phyloP scores from a whole-genome alignment of 2,888 invertebrate species.

The Cyclophora albipunctata region DNA sequence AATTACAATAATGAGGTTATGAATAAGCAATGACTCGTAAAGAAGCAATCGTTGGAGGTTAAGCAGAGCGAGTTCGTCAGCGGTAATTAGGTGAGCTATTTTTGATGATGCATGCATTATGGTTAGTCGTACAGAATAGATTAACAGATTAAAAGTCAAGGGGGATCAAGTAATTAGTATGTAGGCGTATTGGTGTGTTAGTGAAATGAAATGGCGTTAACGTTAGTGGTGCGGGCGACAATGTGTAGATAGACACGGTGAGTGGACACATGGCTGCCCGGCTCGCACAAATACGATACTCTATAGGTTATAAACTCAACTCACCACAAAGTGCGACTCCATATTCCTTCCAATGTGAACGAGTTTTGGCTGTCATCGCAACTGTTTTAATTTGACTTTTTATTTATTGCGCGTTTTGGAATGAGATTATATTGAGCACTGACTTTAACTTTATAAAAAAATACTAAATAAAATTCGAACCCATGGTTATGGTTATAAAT shows the following conservation, averaged over 20 bases:
- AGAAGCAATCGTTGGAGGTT: neutral
- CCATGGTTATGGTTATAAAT: constrained; percentile 65
- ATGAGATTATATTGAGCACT: constrained; percentile 75
- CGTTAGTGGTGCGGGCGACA: neutral
- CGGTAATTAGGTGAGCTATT: constrained; percentile 9
- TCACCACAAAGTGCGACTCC: constrained; percentile 73
- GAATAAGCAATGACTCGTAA: neutral
- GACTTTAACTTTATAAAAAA: constrained; percentile 52
- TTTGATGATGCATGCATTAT: constrained; percentile 7
- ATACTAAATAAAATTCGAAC: constrained; percentile 62
- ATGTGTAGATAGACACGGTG: constrained; percentile 4
- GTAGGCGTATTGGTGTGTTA: constrained; percentile 3
- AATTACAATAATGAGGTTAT: neutral
- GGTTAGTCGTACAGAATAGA: constrained; percentile 1
- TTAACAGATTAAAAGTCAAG: constrained; percentile 15
- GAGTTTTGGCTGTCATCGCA: constrained; percentile 71
- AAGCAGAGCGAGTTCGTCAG: neutral
- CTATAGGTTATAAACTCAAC: constrained; percentile 60
- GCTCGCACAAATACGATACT: constrained; percentile 24
- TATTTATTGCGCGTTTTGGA: constrained; percentile 63
- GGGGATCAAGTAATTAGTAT: neutral
- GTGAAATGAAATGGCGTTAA: constrained; percentile 2
- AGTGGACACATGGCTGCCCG: constrained; percentile 40
- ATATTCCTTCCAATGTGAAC: constrained; percentile 76
- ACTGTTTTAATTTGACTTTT: constrained; percentile 44